These are phyloP conservation scores for Petrocephalus sullivani DNA, from an alignment of 2,797 vertebrate genomes.

Conservation along the genomic window DNA sequence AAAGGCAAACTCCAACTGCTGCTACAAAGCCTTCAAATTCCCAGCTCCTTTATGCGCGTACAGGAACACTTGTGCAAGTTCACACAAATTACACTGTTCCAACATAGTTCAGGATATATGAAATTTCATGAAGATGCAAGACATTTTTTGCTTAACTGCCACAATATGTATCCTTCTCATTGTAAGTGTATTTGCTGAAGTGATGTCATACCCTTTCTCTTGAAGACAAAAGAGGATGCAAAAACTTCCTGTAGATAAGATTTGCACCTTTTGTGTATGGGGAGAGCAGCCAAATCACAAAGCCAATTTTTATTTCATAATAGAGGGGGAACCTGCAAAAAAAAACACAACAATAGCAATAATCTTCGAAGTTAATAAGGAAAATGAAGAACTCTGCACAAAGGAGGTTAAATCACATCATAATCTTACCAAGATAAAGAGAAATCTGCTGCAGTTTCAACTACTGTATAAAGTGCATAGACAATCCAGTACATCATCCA, in stretches of 20 bases:
- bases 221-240: constrained; percentile 77
- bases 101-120: neutral
- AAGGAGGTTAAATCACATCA: neutral
- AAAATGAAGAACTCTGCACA: constrained; percentile 6
- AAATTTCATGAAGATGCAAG: neutral
- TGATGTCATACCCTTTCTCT: constrained; percentile 70
- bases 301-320: constrained; percentile 79
- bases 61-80: neutral
- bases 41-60: neutral
- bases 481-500: constrained; percentile 93
- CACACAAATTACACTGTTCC: neutral
- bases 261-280: constrained; percentile 80
- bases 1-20: neutral
- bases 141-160: neutral
- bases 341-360: neutral
- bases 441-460: constrained; percentile 72
- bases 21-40: neutral
- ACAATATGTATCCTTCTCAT: neutral
- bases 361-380: neutral
- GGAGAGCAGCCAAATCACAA: constrained; percentile 78
- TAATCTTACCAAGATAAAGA: constrained; percentile 73
- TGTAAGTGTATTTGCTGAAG: neutral
- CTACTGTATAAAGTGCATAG: constrained; percentile 75
- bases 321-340: constrained; percentile 74
- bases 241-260: constrained; percentile 77